A percentile compares a stretch with the other conserved stretches of the same genome.
These are phyloP conservation scores for Protonibea diacanthus DNA, from an alignment of 2,797 vertebrate genomes.

Conservation along the genomic window DNA sequence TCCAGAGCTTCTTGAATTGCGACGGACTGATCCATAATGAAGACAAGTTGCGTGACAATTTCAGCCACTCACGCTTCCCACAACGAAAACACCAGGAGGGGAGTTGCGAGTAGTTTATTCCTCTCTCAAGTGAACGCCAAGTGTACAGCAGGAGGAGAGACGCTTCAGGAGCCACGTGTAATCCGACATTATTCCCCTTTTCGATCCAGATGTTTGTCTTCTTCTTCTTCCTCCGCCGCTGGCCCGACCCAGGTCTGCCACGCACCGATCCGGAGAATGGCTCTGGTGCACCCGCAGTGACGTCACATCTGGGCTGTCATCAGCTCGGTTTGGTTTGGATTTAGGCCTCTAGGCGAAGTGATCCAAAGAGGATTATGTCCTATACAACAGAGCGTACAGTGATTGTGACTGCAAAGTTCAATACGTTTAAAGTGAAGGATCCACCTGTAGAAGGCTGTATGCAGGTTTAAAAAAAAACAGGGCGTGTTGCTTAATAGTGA, in stretches of 20 bases:
- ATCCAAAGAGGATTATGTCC: conserved; percentile 24
- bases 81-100: not conserved
- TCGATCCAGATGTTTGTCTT: conserved; percentile 58
- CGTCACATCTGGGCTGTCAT: conserved; percentile 75
- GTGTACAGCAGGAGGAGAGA: not conserved
- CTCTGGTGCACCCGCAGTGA: conserved; percentile 51
- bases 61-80: not conserved
- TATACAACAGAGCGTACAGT: not conserved
- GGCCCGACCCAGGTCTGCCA: conserved; percentile 73
- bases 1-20: conserved; percentile 92
- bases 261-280: conserved; percentile 69
- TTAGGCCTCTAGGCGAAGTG: conserved; percentile 21
- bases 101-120: conserved; percentile 24
- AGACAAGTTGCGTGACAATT: conserved; percentile 29
- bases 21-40: conserved; percentile 93
- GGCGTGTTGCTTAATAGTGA: not conserved
- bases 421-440: not conserved
- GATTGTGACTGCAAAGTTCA: not conserved
- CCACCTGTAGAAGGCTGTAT: not conserved
- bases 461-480: not conserved
- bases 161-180: not conserved
- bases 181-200: conserved; percentile 51
- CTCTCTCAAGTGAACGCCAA: not conserved
- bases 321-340: conserved; percentile 43
- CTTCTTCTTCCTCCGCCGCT: not conserved